Conservation (phyloP, 64 coral and sea anemone genomes). For the Porites australiensis region DNA sequence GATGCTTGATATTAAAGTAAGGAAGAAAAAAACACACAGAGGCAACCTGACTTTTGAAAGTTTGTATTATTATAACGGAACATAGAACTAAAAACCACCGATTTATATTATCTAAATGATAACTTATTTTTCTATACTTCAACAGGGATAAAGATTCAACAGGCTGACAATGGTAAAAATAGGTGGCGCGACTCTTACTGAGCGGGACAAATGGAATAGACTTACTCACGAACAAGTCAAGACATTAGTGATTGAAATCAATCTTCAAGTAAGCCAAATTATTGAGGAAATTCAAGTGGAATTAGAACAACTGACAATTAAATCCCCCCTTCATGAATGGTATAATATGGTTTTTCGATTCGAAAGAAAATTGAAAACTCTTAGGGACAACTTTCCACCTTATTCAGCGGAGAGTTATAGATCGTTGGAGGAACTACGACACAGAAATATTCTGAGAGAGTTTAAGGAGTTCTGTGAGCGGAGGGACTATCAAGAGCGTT, state of each 20-base stretch:
- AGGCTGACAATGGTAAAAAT: slow-evolving; percentile 15
- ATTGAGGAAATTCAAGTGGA: neutral
- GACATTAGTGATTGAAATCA: neutral
- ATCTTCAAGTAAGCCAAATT: slow-evolving; percentile 1
- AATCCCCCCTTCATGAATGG: slow-evolving; percentile 4
- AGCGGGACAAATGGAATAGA: neutral
- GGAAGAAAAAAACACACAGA: no score
- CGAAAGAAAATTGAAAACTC: neutral
- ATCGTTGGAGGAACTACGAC: neutral
- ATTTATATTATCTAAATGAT: no score
- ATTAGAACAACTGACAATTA: slow-evolving; percentile 2
- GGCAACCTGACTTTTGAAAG: neutral
- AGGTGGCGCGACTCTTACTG: neutral
- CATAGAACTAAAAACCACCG: no score
- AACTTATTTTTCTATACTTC: no score
- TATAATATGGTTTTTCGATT: slow-evolving; percentile 6
- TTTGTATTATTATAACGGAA: neutral
- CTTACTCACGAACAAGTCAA: slow-evolving; percentile 7
- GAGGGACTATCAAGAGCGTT: slow-evolving; percentile 3
- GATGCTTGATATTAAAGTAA: no score
- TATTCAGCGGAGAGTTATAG: slow-evolving; percentile 20
- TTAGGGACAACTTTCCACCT: slow-evolving; percentile 11
- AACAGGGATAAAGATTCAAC: neutral
- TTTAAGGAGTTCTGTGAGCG: slow-evolving; percentile 30
- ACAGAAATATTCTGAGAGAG: neutral